Evolutionary conservation across 2,113 vertebrate genomes (phyloP), one percentile per base, ranked within the genome.

Genomic region (Phodopus roborovskii): DNA sequence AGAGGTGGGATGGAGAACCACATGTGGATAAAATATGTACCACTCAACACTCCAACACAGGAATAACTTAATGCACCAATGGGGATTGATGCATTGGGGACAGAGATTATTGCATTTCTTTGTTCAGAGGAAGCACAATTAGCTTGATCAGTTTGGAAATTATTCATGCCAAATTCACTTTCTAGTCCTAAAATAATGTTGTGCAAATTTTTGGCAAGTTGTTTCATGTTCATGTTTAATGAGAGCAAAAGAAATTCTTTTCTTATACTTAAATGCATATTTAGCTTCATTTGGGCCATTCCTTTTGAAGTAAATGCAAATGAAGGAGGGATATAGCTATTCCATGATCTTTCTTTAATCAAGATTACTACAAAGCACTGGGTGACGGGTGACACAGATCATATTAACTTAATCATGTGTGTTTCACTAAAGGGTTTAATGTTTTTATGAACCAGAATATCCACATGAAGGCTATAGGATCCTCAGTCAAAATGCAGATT

Each of bases 271-370:
- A 94, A 97, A 78, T 96, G 96, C 58, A 64, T 94, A 45, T 96
- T 96, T 96, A 94, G 95, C 94, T 96, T 87, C 22, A 0, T 97
- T 95, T 94, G 94, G 90, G 77, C 85, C 94, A 73, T 95, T 97
- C 94, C 70, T 89, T 97, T 96, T 97, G 95, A 97, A 97, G 88
- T 62, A 42, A 94, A 97, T 97, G 96, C 97, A 97, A 98, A 98
- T 98, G 81, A 97, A 66, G 8, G 6, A 88, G 83, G 42, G 30
- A 70, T 96, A 50, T 24, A 60, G 84, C 92, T 95, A 68, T 95
- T 95, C 95, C 71, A 93, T 96, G 96, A 95, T 97, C 97, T 96
- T 90, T 88, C 90, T 97, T 97, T 96, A 96, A 98, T 98, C 97
- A 98, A 96, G 94, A 92, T 95, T 81, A 42, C 90, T 88, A 92